phyloP scores from a whole-genome alignment of 2,797 vertebrate genomes.

The Erpetoichthys calabaricus region DNA sequence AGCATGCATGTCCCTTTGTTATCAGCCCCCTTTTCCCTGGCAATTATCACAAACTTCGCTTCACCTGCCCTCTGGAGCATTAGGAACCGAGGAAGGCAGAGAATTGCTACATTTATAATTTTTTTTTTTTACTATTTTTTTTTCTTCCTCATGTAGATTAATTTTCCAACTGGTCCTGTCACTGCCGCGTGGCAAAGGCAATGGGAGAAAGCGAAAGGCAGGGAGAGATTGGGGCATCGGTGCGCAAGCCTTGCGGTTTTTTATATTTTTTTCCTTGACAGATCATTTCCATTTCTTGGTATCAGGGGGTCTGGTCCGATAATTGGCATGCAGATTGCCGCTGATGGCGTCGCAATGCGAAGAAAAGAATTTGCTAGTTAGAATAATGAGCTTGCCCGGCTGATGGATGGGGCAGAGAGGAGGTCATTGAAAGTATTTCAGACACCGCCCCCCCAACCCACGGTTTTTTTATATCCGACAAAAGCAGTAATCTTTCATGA shows the following conservation, averaged over 20 bases:
- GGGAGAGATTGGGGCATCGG: slow-evolving; percentile 50
- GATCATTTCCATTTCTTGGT: slow-evolving; percentile 94
- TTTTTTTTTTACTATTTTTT: slow-evolving; percentile 28
- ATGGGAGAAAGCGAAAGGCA: slow-evolving; percentile 14
- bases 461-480: slow-evolving; percentile 51
- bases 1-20: slow-evolving; percentile 58
- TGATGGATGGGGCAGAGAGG: slow-evolving; percentile 93
- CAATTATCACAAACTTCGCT: slow-evolving; percentile 66
- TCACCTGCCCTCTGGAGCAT: slow-evolving; percentile 56
- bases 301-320: slow-evolving; percentile 92
- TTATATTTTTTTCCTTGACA: slow-evolving; percentile 56
- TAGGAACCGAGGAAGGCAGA: slow-evolving; percentile 45
- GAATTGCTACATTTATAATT: slow-evolving; percentile 68
- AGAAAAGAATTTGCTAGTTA: slow-evolving; percentile 86
- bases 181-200: slow-evolving; percentile 44
- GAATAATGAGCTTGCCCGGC: slow-evolving; percentile 86
- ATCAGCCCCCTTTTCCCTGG: slow-evolving; percentile 39
- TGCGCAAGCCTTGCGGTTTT: slow-evolving; percentile 44
- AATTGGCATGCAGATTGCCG: slow-evolving; percentile 99
- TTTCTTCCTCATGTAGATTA: slow-evolving; percentile 60
- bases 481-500: slow-evolving; percentile 65
- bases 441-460: slow-evolving; percentile 45
- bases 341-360: slow-evolving; percentile 80
- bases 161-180: slow-evolving; percentile 67
- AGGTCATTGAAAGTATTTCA: slow-evolving; percentile 83